Evolutionary conservation across 2,888 invertebrate genomes (phyloP), one percentile per base, ranked within the genome.

Genomic region (Phalera bucephala): DNA sequence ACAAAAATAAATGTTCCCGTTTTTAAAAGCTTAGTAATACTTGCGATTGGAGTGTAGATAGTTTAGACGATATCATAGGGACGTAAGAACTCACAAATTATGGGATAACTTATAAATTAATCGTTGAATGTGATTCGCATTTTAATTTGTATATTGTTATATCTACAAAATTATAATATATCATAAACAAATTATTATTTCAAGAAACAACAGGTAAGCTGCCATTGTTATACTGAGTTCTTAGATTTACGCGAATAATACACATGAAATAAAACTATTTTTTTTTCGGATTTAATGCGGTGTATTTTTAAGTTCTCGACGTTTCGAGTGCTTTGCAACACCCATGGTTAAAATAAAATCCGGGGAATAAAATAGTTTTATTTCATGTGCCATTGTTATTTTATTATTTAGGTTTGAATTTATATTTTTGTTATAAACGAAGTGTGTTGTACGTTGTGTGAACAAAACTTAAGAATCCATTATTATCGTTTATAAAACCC

Each of bases 1-100:
- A 86, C 67, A 84, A 86, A 84, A 86, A 85, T 84, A 85, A 83
- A 76, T 64, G 47, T 64, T 70, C 65, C 61, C 53, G 57, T 26
- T 36, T 66, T 64, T 68, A 65, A 45, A 68, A 64, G 58, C 67
- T 72, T 52, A 47, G 73, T 69, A 76, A 75, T 76, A 80, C 73
- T 75, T 74, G 67, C 42, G 35, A 22, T 50, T 65, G 79, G 74
- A 80, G 76, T 76, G 72, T 71, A 17, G 38, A 38, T 5, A 17
- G 31, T 29, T 43, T 49, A 52, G 52, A 60, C 53, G 40, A 36
- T 17, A 29, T 40, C 23, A n/a, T 36, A 34, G 27, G 22, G 19
- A 44, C 28, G 28, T 38, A 35, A 37, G 31, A 10, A 12, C 25
- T 22, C 30, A 31, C 40, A 41, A 35, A 30, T 36, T 49, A 31